These are phyloP conservation scores for Muraenolepis orangiensis DNA, from an alignment of 2,797 vertebrate genomes.

Conservation along the genomic window DNA sequence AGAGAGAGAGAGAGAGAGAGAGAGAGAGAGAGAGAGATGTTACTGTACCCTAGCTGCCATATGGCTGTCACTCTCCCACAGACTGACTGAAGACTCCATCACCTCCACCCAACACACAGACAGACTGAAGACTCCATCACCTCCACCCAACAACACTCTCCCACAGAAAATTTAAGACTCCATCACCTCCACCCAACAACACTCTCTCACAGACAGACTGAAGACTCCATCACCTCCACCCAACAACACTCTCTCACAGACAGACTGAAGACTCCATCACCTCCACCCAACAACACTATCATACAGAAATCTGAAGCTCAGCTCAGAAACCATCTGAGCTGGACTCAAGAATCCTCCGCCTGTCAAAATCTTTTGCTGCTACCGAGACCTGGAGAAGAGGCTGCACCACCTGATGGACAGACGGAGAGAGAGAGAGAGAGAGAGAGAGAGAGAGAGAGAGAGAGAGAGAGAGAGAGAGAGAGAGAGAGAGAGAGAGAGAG, in stretches of 20 bases:
- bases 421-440: background rate
- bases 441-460: background rate
- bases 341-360: conserved; percentile 58
- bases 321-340: no score
- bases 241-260: conserved; percentile 53
- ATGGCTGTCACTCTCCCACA: conserved; percentile 72
- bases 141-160: conserved; percentile 31
- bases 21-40: conserved; percentile 55
- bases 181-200: conserved; percentile 56
- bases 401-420: background rate
- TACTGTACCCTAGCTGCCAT: conserved; percentile 74
- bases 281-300: conserved; percentile 49
- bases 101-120: conserved; percentile 67
- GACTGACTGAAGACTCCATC: conserved; percentile 65
- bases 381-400: background rate
- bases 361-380: conserved; percentile 28
- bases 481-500: background rate
- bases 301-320: no score
- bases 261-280: conserved; percentile 57
- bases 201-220: conserved; percentile 51
- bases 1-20: background rate
- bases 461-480: no score
- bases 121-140: conserved; percentile 56
- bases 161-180: conserved; percentile 63
- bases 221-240: conserved; percentile 62